Evolutionary conservation across 2,113 vertebrate genomes (phyloP).

Genomic region (Fregetta grallaria): DNA sequence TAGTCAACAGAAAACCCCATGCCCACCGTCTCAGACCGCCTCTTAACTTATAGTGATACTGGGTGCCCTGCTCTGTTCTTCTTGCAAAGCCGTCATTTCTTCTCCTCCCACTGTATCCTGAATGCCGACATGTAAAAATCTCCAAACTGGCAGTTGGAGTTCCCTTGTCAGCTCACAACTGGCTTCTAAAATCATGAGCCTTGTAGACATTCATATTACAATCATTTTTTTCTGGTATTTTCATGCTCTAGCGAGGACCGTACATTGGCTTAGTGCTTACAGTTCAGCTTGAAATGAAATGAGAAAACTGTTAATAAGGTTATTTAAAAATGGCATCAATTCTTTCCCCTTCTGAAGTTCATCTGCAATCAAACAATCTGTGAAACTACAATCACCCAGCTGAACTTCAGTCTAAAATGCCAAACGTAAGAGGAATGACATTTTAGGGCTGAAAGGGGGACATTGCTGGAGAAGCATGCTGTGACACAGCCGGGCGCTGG

Average conservation of each 20-base stretch:
- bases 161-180: not conserved
- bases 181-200: not conserved
- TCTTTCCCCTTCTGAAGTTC: not conserved
- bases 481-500: fast-evolving
- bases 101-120: not conserved
- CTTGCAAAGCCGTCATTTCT: not conserved
- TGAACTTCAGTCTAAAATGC: not conserved
- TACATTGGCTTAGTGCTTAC: not conserved
- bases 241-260: not conserved
- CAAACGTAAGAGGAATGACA: not conserved
- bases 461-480: not conserved
- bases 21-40: not conserved
- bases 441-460: not conserved
- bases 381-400: not conserved
- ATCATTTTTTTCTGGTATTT: not conserved
- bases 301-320: not conserved
- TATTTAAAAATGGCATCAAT: not conserved
- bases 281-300: not conserved
- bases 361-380: not conserved
- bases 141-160: not conserved
- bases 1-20: not conserved
- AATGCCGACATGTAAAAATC: not conserved
- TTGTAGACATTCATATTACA: not conserved
- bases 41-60: not conserved
- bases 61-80: not conserved